Conservation (phyloP, 2,113 vertebrate species). For the Heterocephalus glaber region DNA sequence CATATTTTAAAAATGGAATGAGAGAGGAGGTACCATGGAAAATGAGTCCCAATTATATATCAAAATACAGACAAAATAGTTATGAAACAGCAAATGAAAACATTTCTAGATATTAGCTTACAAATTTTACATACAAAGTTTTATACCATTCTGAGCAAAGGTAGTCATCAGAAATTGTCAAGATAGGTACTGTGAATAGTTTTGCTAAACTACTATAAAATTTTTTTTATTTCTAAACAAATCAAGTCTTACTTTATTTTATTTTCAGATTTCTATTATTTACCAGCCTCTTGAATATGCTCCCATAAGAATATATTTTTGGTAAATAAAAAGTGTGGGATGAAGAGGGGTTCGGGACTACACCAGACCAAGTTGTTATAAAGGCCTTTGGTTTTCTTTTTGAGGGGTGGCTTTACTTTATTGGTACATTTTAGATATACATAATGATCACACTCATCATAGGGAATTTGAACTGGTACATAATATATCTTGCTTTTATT, state of each 20-base stretch:
- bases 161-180: background rate
- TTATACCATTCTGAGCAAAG: background rate
- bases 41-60: background rate
- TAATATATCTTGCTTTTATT: background rate
- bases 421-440: background rate
- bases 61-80: background rate
- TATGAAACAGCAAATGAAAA: background rate
- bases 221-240: background rate
- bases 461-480: background rate
- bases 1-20: background rate
- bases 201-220: background rate
- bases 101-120: background rate
- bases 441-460: background rate
- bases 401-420: background rate
- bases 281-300: background rate
- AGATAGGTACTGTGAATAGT: background rate
- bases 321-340: background rate
- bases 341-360: background rate
- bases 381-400: background rate
- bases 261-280: background rate
- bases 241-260: background rate
- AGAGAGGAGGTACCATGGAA: background rate
- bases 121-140: background rate
- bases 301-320: background rate
- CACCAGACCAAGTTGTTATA: background rate